Evolutionary conservation across 2,113 vertebrate genomes (phyloP).

Genomic region (Perca schrenkii): DNA sequence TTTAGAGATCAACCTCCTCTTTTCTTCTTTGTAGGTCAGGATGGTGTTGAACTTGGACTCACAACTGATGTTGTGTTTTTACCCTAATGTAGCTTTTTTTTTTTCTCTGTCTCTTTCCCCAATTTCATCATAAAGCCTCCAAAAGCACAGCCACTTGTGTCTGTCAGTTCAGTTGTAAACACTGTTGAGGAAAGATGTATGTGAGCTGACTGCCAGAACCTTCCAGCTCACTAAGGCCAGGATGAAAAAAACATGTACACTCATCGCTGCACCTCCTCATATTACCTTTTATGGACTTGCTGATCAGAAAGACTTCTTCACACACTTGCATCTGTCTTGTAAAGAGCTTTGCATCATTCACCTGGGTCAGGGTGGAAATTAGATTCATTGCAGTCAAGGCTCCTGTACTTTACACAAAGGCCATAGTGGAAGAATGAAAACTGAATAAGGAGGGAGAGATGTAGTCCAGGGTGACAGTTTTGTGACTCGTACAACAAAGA

Average conservation of each 20-base stretch:
- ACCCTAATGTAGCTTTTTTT: not conserved
- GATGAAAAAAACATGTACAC: conserved; percentile 1
- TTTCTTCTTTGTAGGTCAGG: not conserved
- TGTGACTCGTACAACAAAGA: not conserved
- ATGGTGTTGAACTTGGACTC: not conserved
- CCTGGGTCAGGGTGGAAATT: not conserved
- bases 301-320: conserved; percentile 16
- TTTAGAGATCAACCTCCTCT: not conserved
- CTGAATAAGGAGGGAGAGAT: not conserved
- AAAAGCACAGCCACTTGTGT: conserved; percentile 30
- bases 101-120: not conserved
- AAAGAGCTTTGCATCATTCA: conserved; percentile 20
- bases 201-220: conserved; percentile 34
- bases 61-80: not conserved
- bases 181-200: conserved; percentile 28
- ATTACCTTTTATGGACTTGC: conserved; percentile 58
- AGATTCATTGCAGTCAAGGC: conserved; percentile 6
- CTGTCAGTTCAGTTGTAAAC: conserved; percentile 33
- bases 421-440: not conserved
- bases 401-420: not conserved
- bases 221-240: conserved; percentile 33
- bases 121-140: not conserved
- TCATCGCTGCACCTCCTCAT: conserved; percentile 14
- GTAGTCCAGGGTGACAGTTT: not conserved
- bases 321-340: conserved; percentile 22